These are phyloP conservation scores for Oopsacas minuta DNA, from an alignment of 37 sponge, comb jelly and placozoan species.

Conservation along the genomic window DNA sequence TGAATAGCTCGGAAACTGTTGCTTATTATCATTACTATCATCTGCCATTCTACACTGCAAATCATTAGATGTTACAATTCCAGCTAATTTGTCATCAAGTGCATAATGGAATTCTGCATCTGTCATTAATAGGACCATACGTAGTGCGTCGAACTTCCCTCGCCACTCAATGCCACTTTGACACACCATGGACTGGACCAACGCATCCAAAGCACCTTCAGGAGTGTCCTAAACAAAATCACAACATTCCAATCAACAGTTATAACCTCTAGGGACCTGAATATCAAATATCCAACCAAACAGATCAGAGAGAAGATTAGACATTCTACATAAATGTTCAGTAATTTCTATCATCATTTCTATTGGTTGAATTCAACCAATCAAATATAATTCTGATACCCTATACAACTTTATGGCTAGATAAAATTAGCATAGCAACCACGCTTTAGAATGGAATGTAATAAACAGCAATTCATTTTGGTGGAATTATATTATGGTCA, in stretches of 20 bases:
- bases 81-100: slow-evolving; percentile 49
- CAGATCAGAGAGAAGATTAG: slow-evolving; percentile 19
- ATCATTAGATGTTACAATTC: not conserved
- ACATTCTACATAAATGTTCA: slow-evolving; percentile 2
- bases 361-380: not conserved
- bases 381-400: not conserved
- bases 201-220: slow-evolving; percentile 54
- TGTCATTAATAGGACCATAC: slow-evolving; percentile 51
- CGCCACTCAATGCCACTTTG: slow-evolving; percentile 57
- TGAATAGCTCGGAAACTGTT: not conserved
- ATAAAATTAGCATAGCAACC: no score
- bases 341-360: slow-evolving; percentile 11
- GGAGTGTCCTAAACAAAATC: slow-evolving; percentile 54
- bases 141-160: slow-evolving; percentile 24
- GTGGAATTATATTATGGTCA: no score
- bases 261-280: no score
- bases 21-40: not conserved
- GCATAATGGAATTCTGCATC: slow-evolving; percentile 69
- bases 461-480: no score
- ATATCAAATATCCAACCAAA: no score
- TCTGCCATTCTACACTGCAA: not conserved
- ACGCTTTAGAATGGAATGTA: no score
- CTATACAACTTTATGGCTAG: not conserved
- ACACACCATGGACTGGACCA: slow-evolving; percentile 58
- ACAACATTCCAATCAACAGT: no score